Base-by-base conservation (phyloP, 2,888 invertebrate species). In the Eupithecia subumbrata region DNA sequence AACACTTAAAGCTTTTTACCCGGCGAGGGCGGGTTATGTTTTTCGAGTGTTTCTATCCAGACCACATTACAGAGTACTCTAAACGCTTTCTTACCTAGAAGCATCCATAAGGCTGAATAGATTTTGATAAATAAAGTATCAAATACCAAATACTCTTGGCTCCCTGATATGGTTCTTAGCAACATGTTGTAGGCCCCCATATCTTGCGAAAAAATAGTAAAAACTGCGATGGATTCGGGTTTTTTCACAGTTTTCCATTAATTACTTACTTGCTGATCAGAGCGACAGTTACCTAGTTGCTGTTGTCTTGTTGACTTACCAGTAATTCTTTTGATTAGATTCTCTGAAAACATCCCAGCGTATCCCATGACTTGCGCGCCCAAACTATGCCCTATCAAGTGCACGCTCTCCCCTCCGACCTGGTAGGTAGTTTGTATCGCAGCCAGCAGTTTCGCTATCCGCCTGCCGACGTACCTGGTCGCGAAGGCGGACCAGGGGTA, bases 341-440 rank as follows among this genome's bases (percentile, higher is more conserved):
- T 80, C 2, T 85, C 81, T 40, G 88, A 80, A 91, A 95, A 91
- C 92, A 94, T 80, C 85, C 96, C 96, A 4, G 96, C 94, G 82
- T 95, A 95, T 7, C 96, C 96, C 95, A 95, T 95, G 8, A 96
- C 94, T 67, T 96, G 96, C 0, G 96, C 96, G 37, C 96, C 96
- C 75, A 96, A 88, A 82, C 96, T 96, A 80, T 96, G 96, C 0
- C 95, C 95, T 68, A 95, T 90, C 71, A 95, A 84, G 84, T 95
- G 94, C 68, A 93, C 84, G 63, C 82, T 82, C 14, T 83, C 84
- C 12, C 87, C 87, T 45, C 82, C 72, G 1, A 89, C 45, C 14
- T 83, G 69, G 76, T 88, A 91, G 0, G 85, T 84, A 56, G 78
- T 79, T 16, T 79, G 78, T 14, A 93, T 80, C 5, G 88, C 83